These are phyloP conservation scores for Pristionchus maxplancki DNA, from an alignment of 2,888 invertebrate species.

Conservation along the genomic window DNA sequence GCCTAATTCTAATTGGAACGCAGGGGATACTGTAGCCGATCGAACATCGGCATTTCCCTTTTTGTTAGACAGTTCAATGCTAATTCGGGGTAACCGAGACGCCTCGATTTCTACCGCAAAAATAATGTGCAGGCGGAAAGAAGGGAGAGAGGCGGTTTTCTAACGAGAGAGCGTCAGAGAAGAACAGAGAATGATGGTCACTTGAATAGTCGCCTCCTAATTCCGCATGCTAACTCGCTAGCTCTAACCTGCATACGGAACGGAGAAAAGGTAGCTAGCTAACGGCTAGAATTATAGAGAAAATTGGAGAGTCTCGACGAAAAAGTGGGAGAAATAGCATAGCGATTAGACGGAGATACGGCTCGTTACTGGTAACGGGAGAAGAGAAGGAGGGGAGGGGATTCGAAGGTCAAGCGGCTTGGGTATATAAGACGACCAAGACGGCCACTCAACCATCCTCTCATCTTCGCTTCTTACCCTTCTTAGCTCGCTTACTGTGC, in stretches of 20 bases:
- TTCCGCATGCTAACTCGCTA: background rate
- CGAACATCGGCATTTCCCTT: background rate
- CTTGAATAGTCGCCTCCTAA: background rate
- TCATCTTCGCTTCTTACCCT: background rate
- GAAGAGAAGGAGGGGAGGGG: background rate
- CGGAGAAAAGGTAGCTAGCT: too few species aligned
- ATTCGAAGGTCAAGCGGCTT: slow-evolving; percentile 22
- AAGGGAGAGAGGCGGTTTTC: background rate
- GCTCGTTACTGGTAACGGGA: slow-evolving; percentile 26
- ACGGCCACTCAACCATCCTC: slow-evolving; percentile 29
- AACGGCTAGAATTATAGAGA: background rate
- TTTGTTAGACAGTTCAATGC: slow-evolving; percentile 2
- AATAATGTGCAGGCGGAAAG: slow-evolving; percentile 1
- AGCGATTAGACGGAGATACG: background rate
- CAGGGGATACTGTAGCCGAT: background rate
- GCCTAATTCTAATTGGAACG: background rate
- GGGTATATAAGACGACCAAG: background rate
- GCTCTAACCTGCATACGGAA: too few species aligned
- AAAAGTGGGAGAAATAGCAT: background rate
- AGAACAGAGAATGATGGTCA: background rate
- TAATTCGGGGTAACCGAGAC: background rate
- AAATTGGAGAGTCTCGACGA: background rate
- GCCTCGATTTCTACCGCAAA: slow-evolving; percentile 38
- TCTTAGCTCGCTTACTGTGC: too few species aligned
- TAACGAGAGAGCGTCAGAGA: background rate